Percentiles rank a stretch among this genome's conserved stretches.
phyloP scores from a whole-genome alignment of 92 coral and sea anemone species.

The Palythoa grandiflora region DNA sequence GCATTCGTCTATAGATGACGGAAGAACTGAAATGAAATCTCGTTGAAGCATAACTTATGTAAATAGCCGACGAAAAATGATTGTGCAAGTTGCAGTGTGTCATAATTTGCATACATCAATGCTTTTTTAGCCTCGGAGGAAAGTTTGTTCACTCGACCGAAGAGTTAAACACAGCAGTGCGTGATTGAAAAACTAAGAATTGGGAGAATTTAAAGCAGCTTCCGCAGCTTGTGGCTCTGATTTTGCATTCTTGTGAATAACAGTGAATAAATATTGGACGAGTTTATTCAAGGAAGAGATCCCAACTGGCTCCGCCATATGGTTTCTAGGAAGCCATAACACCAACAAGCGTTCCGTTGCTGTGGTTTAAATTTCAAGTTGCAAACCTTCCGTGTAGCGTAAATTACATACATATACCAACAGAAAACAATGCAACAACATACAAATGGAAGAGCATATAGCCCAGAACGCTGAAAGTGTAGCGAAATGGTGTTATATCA shows the following conservation, averaged over 20 bases:
- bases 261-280: neutral
- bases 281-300: slow-evolving; percentile 8
- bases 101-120: slow-evolving; percentile 42
- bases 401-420: neutral
- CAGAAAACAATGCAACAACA: neutral
- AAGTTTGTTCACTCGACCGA: slow-evolving; percentile 32
- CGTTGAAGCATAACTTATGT: slow-evolving; percentile 19
- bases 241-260: slow-evolving; percentile 15
- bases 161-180: slow-evolving; percentile 19
- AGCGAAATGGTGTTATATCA: neutral
- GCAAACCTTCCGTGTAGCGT: neutral
- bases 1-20: neutral
- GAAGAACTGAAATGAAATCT: neutral
- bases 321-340: slow-evolving; percentile 36
- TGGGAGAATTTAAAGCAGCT: neutral
- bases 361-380: slow-evolving; percentile 26
- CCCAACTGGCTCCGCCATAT: neutral
- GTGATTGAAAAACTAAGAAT: slow-evolving; percentile 12
- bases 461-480: neutral
- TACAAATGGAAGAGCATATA: neutral
- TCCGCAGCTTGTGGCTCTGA: slow-evolving; percentile 34
- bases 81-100: slow-evolving; percentile 15
- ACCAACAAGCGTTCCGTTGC: slow-evolving; percentile 41
- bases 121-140: neutral
- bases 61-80: slow-evolving; percentile 19